Evolutionary conservation across 2,888 invertebrate species (phyloP), one percentile per base, ranked within the genome.

Genomic region (Dicyrtoma fusca): DNA sequence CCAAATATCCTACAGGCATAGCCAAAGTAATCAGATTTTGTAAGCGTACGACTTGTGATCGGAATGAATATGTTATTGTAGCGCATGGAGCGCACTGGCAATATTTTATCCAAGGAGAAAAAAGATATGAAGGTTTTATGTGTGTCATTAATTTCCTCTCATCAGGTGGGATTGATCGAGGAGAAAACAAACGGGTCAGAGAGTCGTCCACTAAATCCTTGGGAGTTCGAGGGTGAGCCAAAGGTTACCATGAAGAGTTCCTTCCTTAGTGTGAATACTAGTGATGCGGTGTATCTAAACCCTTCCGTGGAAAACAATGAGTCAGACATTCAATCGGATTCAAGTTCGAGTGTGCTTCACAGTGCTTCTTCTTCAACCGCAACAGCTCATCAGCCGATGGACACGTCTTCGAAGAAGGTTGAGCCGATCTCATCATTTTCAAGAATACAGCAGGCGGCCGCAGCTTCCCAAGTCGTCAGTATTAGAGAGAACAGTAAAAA

Each of bases 241-340:
- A 70, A 70, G 62, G 69, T 70, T 47, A 70, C 51, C 42, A 34
- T 61, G 55, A 72, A 74, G 61, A 74, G 74, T 72, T 62, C 69
- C 55, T 74, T 76, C 8, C 55, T 80, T 61, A 74, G 72, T 70
- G 76, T 80, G 74, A 77, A 80, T 75, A 80, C 80, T 25, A 78
- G 77, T 73, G 76, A 77, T 66, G 80, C 80, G 26, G 77, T 78
- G 47, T 77, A 74, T 69, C 75, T 76, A 11, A 59, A 47, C 21
- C 11, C 49, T 11, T n/a, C 34, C n/a, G 65, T 14, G 17, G 65
- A 65, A 25, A 65, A 23, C 49, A 25, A 25, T 65, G 65, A 65
- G 65, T 63, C 63, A 63, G 63, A 63, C 25, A 47, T 63, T 47
- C 49, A 65, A 65, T 65, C 65, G 3, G 65, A 53, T 51, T 47